Evolutionary conservation across 2,888 invertebrate genomes (phyloP), one percentile per base, ranked within the genome.

Genomic region (Suillia variegata): DNA sequence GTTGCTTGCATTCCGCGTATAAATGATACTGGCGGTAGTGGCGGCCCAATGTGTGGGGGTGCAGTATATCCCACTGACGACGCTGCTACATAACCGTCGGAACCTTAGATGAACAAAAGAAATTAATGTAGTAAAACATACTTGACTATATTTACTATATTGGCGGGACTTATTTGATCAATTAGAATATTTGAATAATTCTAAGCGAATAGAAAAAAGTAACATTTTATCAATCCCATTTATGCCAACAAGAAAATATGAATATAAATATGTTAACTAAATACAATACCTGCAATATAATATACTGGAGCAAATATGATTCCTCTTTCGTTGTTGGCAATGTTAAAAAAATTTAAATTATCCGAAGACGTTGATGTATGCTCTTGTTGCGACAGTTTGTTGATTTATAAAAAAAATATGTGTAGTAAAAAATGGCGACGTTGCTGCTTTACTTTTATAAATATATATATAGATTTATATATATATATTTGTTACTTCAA

Each of bases 21-120:
- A 58, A 72, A 66, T 49, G 77, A 64, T 24, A 78, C 65, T 50
- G 77, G 74, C 66, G 80, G 70, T 61, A 66, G 69, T 61, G 66
- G 70, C 59, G 56, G 63, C 56, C 74, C 76, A 73, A 71, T 71
- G 67, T 74, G 76, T 65, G 71, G 71, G 71, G 78, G 71, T 74
- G 72, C 68, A 67, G 72, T 64, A 64, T 67, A 70, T 69, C 74
- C 77, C 74, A 69, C 66, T 67, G 70, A 64, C 62, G 74, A 67
- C 76, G 83, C 80, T 72, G 79, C 82, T 82, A 84, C 80, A 75
- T 77, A 79, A 79, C 72, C 80, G 75, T 78, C 72, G 71, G 76
- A 70, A 65, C 68, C 72, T 76, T n/a, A n/a, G n/a, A n/a, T 31
- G 31, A 31, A 31, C 31, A 31, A 31, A 6, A 31, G 31, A 8